Evolutionary conservation across 2,113 vertebrate genomes (phyloP).

Genomic region (Chlorocebus sabaeus): DNA sequence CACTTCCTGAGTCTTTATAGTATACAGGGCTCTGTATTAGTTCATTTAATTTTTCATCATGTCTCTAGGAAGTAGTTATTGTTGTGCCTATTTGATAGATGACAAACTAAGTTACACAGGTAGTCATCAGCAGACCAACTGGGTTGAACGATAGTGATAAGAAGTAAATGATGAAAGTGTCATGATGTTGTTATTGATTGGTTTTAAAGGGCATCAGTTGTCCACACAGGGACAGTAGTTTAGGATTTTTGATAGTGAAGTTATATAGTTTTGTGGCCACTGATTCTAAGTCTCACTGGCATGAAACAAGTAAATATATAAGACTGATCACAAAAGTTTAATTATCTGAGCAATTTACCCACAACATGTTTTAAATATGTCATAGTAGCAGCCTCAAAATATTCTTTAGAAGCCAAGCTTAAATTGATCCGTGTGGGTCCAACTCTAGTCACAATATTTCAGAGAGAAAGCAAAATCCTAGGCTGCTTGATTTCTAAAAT

Average conservation of each 20-base stretch:
- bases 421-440: constrained; percentile 39
- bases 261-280: neutral
- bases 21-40: neutral
- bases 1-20: neutral
- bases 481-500: constrained; percentile 56
- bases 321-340: neutral
- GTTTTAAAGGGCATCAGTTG: neutral
- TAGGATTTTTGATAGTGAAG: neutral
- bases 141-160: neutral
- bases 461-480: neutral
- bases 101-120: neutral
- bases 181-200: neutral
- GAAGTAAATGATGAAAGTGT: neutral
- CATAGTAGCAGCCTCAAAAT: neutral
- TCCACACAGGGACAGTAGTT: neutral
- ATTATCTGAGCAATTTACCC: neutral
- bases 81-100: neutral
- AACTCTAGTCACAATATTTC: constrained; percentile 56
- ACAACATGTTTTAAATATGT: constrained; percentile 27
- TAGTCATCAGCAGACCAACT: neutral
- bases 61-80: neutral
- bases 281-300: neutral
- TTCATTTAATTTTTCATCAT: neutral
- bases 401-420: constrained; percentile 1
- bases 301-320: neutral